Evolutionary conservation across 2,797 vertebrate species (phyloP).

Genomic region (Semotilus atromaculatus): DNA sequence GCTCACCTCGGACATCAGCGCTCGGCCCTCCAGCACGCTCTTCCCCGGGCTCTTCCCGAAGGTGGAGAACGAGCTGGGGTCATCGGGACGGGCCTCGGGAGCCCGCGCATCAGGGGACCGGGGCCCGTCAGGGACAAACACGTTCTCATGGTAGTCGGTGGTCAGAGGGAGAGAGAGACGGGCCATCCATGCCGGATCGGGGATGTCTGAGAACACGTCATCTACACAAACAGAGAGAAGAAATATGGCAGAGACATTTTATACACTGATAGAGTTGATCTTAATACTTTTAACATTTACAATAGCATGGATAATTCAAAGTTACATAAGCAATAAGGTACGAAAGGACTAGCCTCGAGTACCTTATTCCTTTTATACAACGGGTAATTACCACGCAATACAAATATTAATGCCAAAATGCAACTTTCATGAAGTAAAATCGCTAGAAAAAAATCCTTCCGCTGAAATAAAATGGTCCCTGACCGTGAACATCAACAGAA

Average conservation of each 20-base stretch:
- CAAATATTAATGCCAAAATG: no score
- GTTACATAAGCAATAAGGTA: no score
- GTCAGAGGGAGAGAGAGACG: slow-evolving; percentile 87
- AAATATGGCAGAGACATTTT: neutral
- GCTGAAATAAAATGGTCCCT: no score
- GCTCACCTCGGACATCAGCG: slow-evolving; percentile 92
- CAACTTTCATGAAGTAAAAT: no score
- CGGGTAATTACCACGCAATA: no score
- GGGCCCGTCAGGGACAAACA: slow-evolving; percentile 80
- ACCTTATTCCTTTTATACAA: no score
- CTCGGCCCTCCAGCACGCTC: slow-evolving; percentile 81
- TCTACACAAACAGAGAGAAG: slow-evolving; percentile 62
- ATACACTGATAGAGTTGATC: neutral
- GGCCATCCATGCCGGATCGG: slow-evolving; percentile 86
- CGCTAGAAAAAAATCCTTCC: no score
- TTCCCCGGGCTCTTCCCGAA: slow-evolving; percentile 86
- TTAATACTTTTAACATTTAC: neutral
- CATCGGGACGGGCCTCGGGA: slow-evolving; percentile 58
- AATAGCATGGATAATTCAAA: neutral
- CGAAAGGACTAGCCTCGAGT: no score
- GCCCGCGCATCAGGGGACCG: slow-evolving; percentile 69
- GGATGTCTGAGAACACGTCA: slow-evolving; percentile 73
- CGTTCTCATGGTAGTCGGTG: slow-evolving; percentile 89
- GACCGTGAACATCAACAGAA: no score
- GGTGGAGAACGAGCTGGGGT: slow-evolving; percentile 88